Evolutionary conservation across 2,797 vertebrate genomes (phyloP).

Genomic region (Anguilla obscura): DNA sequence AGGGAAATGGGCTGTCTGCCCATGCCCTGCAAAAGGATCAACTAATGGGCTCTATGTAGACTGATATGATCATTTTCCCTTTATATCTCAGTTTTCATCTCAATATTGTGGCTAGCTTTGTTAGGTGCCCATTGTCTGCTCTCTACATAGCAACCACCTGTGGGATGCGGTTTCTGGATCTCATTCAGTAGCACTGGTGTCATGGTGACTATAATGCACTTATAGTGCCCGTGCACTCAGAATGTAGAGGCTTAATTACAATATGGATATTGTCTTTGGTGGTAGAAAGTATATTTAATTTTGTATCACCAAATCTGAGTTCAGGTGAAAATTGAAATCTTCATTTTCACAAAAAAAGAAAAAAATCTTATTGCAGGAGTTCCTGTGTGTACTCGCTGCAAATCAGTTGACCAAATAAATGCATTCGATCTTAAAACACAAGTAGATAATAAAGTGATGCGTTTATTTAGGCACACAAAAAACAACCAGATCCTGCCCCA

Average conservation of each 20-base stretch:
- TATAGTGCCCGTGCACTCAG: background rate
- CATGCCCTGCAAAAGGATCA: background rate
- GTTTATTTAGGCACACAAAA: background rate
- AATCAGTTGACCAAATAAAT: background rate
- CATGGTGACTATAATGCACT: background rate
- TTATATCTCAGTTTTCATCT: background rate
- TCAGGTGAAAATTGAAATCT: background rate
- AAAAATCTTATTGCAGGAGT: background rate
- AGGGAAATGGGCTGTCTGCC: background rate
- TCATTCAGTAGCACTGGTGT: constrained; percentile 5
- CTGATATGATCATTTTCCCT: background rate
- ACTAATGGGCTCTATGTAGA: background rate
- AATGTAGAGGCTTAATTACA: background rate
- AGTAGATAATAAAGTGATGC: background rate
- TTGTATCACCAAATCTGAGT: background rate
- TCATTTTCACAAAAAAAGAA: background rate
- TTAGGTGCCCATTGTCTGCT: background rate
- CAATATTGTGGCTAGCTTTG: background rate
- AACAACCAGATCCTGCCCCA: background rate
- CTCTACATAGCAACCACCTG: background rate
- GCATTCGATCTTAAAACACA: background rate
- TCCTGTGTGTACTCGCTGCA: background rate
- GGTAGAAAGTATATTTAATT: background rate
- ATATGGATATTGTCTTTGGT: background rate
- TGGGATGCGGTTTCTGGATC: background rate